A percentile compares a stretch with the other conserved stretches of the same genome.
Evolutionary conservation across 2,797 vertebrate genomes (phyloP).

Genomic region (Linurgus olivaceus): DNA sequence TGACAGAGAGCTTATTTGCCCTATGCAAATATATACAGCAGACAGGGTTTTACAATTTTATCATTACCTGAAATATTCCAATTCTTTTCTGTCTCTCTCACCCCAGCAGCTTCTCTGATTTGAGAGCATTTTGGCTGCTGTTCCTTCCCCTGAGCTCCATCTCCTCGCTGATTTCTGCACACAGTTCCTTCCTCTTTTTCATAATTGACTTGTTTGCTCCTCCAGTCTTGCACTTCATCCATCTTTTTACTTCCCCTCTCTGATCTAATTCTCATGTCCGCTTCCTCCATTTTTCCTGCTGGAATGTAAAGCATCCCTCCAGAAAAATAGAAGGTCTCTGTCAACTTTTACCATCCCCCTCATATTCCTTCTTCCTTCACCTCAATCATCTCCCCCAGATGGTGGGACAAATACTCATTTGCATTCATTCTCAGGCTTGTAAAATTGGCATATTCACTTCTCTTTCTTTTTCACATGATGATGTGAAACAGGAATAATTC

Average conservation of each 20-base stretch:
- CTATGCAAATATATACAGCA: not conserved
- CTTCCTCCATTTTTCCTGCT: slow-evolving; percentile 39
- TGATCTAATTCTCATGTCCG: slow-evolving; percentile 28
- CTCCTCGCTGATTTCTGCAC: not conserved
- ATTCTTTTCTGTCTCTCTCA: not conserved
- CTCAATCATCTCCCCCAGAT: slow-evolving; percentile 26
- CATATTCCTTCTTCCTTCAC: not conserved
- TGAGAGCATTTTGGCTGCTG: slow-evolving; percentile 9
- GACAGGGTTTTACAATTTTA: not conserved
- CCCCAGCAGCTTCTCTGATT: not conserved
- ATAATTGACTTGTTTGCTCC: slow-evolving; percentile 40
- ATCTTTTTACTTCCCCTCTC: slow-evolving; percentile 51
- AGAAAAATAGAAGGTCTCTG: slow-evolving; percentile 27
- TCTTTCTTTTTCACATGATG: not conserved
- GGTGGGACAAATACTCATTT: not conserved
- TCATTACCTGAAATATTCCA: not conserved
- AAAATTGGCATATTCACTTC: not conserved
- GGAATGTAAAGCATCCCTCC: slow-evolving; percentile 43
- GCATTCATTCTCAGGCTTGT: not conserved
- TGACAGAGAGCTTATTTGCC: not conserved
- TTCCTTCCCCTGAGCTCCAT: slow-evolving; percentile 28
- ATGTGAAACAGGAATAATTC: not conserved
- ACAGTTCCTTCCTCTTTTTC: slow-evolving; percentile 14
- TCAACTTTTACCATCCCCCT: slow-evolving; percentile 24
- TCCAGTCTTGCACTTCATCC: slow-evolving; percentile 61